Conservation (phyloP, 2,113 vertebrate species). For the Rhinoderma darwinii region DNA sequence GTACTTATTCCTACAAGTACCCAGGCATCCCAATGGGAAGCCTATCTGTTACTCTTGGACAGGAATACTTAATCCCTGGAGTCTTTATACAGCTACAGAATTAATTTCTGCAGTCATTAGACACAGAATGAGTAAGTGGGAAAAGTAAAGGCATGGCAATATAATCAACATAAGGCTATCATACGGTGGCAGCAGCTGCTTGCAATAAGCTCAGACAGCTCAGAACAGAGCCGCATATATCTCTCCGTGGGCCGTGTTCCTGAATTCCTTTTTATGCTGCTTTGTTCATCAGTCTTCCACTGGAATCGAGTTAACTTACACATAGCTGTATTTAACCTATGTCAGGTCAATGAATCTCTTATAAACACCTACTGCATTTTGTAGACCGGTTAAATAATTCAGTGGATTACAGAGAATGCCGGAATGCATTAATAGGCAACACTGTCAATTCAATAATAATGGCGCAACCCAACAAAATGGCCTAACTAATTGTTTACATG, state of each 20-base stretch:
- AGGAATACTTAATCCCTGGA: constrained; percentile 42
- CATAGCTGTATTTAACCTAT: constrained; percentile 40
- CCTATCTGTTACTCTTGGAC: constrained; percentile 53
- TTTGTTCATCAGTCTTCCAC: constrained; percentile 41
- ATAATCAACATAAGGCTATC: constrained; percentile 43
- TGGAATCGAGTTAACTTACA: constrained; percentile 28
- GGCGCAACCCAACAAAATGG: neutral
- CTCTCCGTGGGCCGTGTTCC: constrained; percentile 44
- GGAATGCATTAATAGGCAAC: neutral
- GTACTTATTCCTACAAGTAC: constrained; percentile 27
- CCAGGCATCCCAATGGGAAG: constrained; percentile 26
- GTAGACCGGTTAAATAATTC: constrained; percentile 25
- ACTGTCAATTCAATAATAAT: neutral
- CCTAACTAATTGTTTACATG: neutral
- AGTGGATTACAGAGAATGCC: neutral
- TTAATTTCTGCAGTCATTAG: constrained; percentile 47
- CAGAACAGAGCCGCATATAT: constrained; percentile 1
- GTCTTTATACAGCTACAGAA: constrained; percentile 52
- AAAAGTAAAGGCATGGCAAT: constrained; percentile 19
- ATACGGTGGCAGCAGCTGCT: constrained; percentile 26
- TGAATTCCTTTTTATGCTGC: constrained; percentile 46
- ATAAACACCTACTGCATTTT: constrained; percentile 39
- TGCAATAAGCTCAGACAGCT: constrained; percentile 15
- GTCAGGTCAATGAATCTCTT: constrained; percentile 46
- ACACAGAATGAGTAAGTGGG: constrained; percentile 44